Evolutionary conservation across 2,113 vertebrate species (phyloP), one percentile per base, ranked within the genome.

Genomic region (Ranitomeya variabilis): DNA sequence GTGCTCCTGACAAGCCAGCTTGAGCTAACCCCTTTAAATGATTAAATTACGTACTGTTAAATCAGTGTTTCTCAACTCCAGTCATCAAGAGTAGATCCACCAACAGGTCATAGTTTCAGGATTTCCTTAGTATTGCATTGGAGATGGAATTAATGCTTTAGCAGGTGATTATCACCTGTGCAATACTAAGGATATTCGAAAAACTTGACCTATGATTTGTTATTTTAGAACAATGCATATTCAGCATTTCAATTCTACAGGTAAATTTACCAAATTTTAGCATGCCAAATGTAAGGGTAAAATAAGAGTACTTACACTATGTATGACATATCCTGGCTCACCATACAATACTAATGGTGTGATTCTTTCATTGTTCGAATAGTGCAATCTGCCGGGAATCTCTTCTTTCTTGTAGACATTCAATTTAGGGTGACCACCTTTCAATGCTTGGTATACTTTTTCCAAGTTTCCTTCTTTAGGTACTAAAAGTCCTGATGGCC

Each of bases 291-390:
- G 7, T 74, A 45, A 89, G 55, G 80, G 45, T 12, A 15, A 80
- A 59, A 60, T 3, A 59, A 78, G 18, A 5, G 8, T 54, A 59
- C 96, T 90, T 92, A 99, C 98, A 95, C 97, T 96, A 0, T 98
- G 97, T 91, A 98, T 97, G 13, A 99, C 95, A 0, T 98, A 98
- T 92, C 97, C 97, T 0, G 92, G 91, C 3, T 99, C 97, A 0
- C 96, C 52, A 90, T 95, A 95, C 84, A 99, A 0, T 74, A 99
- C 0, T 19, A 99, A 94, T 0, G 98, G 95, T 0, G 96, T 94
- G 93, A 99, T 93, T 2, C 97, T 93, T 52, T 93, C 0, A 0
- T 97, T 91, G 59, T 92, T 94, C 89, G 96, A 89, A 0, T 96
- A 99, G 92, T 91, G 97, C 15, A 99, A 90, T 51, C 91, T 90